Conservation (phyloP, 2,888 invertebrate species). For the Rhaphigaster nebulosa region DNA sequence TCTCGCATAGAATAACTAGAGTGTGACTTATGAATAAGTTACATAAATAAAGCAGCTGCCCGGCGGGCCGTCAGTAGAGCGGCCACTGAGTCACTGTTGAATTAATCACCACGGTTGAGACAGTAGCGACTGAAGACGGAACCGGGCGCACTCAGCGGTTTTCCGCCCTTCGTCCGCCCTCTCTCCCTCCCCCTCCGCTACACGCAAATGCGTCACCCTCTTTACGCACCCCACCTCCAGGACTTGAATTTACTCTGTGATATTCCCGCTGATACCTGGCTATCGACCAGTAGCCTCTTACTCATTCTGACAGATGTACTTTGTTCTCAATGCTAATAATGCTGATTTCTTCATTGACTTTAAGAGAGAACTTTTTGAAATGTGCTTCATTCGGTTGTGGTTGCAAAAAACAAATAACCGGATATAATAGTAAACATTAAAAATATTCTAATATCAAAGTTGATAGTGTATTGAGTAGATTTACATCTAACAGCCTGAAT, state of each 20-base stretch:
- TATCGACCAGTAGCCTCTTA: neutral
- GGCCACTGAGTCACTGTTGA: neutral
- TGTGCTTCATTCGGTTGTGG: too few relatives aligned
- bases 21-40: neutral
- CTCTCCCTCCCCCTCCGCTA: neutral
- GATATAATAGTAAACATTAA: too few relatives aligned
- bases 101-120: neutral
- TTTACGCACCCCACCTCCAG: neutral
- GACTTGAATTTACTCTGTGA: neutral
- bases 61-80: neutral
- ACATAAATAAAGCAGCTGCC: neutral
- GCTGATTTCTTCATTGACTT: neutral
- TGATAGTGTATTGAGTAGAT: too few relatives aligned
- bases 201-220: slow-evolving; percentile 14
- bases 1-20: neutral
- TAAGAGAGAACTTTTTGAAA: neutral
- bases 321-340: neutral
- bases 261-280: neutral
- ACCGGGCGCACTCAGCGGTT: neutral
- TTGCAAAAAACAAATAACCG: too few relatives aligned
- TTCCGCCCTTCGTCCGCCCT: neutral
- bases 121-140: neutral
- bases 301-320: neutral
- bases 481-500: too few relatives aligned
- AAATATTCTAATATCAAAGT: too few relatives aligned